Evolutionary conservation across 2,888 invertebrate species (phyloP), one percentile per base, ranked within the genome.

Genomic region (Drosophila meridionalis): DNA sequence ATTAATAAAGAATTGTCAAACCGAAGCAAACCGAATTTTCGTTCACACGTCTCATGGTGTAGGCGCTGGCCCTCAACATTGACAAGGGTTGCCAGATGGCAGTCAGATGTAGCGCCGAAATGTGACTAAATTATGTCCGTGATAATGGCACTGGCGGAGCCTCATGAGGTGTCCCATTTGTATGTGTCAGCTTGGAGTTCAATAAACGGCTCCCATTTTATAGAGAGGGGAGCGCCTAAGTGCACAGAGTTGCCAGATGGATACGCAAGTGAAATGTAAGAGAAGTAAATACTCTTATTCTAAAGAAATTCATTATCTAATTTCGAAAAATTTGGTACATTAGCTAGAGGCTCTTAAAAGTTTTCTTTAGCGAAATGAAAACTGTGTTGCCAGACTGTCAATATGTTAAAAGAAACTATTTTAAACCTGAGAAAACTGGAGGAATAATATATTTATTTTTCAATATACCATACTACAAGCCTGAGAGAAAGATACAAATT

Each of bases 1-100:
- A 85, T 85, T 85, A 87, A 84, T 87, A 85, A 89, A 87, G 82
- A 89, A 89, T 73, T 83, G 89, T 88, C 89, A 88, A 47, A 14
- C 12, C 47, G 26, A 47, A 73, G 68, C 65, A 70, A 56, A 67
- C 63, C 67, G 45, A 62, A 72, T 77, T 72, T 61, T 69, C 53
- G 66, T 84, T 84, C 89, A 81, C 89, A 84, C 82, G 78, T 81
- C 69, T 38, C 58, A 43, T 14, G 48, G 50, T 40, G 62, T 62
- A 50, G 76, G 55, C 53, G 38, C 47, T 48, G 53, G 43, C 12
- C 53, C 50, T 58, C 45, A 52, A 38, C 20, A 63, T 34, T 83
- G 89, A 86, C 83, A 67, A 87, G 89, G 83, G 89, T 89, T 70
- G 48, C 53, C 65, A 47, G 86, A 80, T 83, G 83, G 59, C 71